Conservation (phyloP, 2,888 invertebrate species). For the Ganaspis brasiliensis region DNA sequence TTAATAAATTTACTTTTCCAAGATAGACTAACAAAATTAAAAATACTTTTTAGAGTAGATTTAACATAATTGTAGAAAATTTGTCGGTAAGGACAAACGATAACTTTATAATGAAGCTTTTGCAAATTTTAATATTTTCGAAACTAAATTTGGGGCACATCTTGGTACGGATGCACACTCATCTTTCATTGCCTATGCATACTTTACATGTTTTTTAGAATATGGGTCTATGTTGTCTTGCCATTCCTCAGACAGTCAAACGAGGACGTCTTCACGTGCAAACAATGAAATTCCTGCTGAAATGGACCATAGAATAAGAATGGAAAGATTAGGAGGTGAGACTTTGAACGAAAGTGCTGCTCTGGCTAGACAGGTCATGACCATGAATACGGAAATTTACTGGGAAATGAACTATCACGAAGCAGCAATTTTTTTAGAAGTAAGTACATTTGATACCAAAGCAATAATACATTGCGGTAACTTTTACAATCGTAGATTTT, state of each 20-base stretch:
- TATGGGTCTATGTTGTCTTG: slow-evolving; percentile 79
- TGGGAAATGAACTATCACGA: slow-evolving; percentile 96
- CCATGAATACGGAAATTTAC: slow-evolving; percentile 80
- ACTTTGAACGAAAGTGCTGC: slow-evolving; percentile 72
- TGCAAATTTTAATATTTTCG: background rate
- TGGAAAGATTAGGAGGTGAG: slow-evolving; percentile 62
- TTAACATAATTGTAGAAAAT: no score
- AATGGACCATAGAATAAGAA: slow-evolving; percentile 65
- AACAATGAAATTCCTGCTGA: slow-evolving; percentile 69
- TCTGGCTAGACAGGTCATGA: slow-evolving; percentile 69
- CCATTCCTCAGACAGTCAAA: slow-evolving; percentile 74
- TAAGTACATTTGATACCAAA: slow-evolving; percentile 70
- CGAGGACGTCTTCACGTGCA: slow-evolving; percentile 66
- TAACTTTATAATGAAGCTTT: background rate
- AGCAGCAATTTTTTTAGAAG: slow-evolving; percentile 93
- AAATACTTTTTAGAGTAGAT: no score
- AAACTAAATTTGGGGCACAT: slow-evolving; percentile 44
- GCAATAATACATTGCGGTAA: background rate
- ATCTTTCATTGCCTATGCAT: slow-evolving; percentile 60
- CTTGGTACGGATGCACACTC: slow-evolving; percentile 59
- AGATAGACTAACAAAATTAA: no score
- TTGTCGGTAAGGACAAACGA: no score
- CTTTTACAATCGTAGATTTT: no score
- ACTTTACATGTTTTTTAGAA: slow-evolving; percentile 75
- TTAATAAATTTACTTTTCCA: no score